Evolutionary conservation across 2,888 invertebrate genomes (phyloP), one percentile per base, ranked within the genome.

Genomic region (Harmothoe impar): DNA sequence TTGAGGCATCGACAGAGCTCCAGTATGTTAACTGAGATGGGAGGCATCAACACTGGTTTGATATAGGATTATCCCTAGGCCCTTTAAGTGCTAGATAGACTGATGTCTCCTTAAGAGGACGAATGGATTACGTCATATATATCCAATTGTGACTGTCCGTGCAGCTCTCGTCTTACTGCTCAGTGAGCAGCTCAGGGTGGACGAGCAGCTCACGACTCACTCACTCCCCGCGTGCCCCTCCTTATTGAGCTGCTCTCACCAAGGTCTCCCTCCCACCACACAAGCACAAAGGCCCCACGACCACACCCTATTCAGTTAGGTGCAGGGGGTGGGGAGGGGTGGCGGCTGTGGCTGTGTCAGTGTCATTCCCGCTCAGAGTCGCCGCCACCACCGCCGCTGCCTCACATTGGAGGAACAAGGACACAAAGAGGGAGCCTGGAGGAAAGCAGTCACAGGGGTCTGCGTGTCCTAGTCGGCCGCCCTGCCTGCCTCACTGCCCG

Each of bases 401-500:
- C 43, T 7, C 20, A n/a, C 81, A 43, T 35, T 33, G 81, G 81
- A 81, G 81, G 35, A 43, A 23, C 81, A 35, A 20, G 81, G 35
- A 33, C 5, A 81, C 35, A 81, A 43, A 81, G 81, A 10, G 81
- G 62, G 81, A 33, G 81, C 12, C 35, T 33, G n/a, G 81, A 17
- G 81, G n/a, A 43, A 81, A 29, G 29, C 25, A 25, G 72, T 29
- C 43, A 43, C 43, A 43, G 72, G 72, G 29, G 72, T 72, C 72
- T 72, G 72, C 62, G 62, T n/a, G 20, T n/a, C n/a, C 31, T 72
- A 25, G 29, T 29, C 3, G 29, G 15, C 72, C 25, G 72, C 72
- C 72, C 31, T 72, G 29, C 15, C 72, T 72, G 72, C 72, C 72
- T 72, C 72, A 72, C 29, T 29, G 29, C 72, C 25, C 72, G 72